phyloP scores from a whole-genome alignment of 2,797 vertebrate species.

The Lemur catta region DNA sequence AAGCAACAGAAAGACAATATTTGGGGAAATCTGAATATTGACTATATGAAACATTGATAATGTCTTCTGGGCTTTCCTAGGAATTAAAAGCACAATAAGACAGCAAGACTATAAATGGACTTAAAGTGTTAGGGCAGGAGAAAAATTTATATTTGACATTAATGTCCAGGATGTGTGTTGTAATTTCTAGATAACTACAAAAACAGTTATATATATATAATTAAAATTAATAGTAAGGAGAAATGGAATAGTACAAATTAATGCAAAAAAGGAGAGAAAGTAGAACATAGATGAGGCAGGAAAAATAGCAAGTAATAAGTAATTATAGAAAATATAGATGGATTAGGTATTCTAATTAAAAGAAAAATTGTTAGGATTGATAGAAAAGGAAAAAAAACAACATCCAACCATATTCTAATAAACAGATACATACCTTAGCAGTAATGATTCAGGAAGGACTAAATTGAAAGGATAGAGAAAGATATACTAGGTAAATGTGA shows the following conservation, averaged over 20 bases:
- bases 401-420: neutral
- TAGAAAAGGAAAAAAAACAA: neutral
- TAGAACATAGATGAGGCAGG: neutral
- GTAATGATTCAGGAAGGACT: neutral
- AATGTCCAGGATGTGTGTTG: neutral
- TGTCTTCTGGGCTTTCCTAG: neutral
- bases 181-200: neutral
- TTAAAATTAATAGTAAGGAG: neutral
- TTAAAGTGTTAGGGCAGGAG: neutral
- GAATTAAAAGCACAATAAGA: neutral
- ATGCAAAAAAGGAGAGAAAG: neutral
- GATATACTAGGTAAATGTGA: neutral
- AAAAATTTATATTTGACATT: neutral
- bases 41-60: neutral
- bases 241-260: neutral
- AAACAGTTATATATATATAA: neutral
- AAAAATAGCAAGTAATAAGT: neutral
- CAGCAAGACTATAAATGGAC: neutral
- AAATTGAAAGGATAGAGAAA: neutral
- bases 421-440: neutral
- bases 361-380: neutral
- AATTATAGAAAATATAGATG: neutral
- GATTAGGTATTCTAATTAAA: neutral
- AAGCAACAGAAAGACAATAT: neutral
- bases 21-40: neutral